Percentiles rank a stretch among this genome's conserved stretches.
These are phyloP conservation scores for Margarornis squamiger DNA, from an alignment of 2,797 vertebrate species.

Conservation along the genomic window DNA sequence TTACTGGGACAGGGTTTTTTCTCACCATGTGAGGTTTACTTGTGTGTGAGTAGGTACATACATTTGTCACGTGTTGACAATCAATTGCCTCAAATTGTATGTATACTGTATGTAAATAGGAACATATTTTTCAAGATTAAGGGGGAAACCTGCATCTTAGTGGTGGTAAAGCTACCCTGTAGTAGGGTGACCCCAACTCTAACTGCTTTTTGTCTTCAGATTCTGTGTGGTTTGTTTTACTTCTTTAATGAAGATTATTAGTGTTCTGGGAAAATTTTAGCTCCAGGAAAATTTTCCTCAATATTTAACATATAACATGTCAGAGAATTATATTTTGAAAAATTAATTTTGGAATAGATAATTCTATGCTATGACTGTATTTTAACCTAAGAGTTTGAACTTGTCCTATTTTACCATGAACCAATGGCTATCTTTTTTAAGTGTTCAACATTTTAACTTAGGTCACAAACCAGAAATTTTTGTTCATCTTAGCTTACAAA, in stretches of 20 bases:
- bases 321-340: slow-evolving; percentile 61
- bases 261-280: slow-evolving; percentile 54
- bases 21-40: slow-evolving; percentile 67
- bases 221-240: slow-evolving; percentile 43
- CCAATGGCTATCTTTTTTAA: neutral
- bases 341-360: slow-evolving; percentile 53
- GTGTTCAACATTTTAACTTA: neutral
- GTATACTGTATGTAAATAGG: slow-evolving; percentile 68
- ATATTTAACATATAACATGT: slow-evolving; percentile 47
- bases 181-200: slow-evolving; percentile 39
- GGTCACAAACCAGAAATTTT: neutral
- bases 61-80: slow-evolving; percentile 70
- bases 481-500: slow-evolving; percentile 20
- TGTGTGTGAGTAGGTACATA: slow-evolving; percentile 63
- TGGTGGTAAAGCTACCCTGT: slow-evolving; percentile 55
- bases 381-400: slow-evolving; percentile 50
- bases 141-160: slow-evolving; percentile 46
- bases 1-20: slow-evolving; percentile 60
- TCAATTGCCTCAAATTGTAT: slow-evolving; percentile 69
- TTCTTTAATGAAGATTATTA: slow-evolving; percentile 41
- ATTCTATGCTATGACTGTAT: slow-evolving; percentile 52
- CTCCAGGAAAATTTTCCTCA: slow-evolving; percentile 51
- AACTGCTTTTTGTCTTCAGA: slow-evolving; percentile 41
- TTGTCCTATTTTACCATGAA: slow-evolving; percentile 50
- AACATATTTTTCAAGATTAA: slow-evolving; percentile 62